Evolutionary conservation across 2,888 invertebrate species (phyloP).

Genomic region (Caenorhabditis auriculariae): DNA sequence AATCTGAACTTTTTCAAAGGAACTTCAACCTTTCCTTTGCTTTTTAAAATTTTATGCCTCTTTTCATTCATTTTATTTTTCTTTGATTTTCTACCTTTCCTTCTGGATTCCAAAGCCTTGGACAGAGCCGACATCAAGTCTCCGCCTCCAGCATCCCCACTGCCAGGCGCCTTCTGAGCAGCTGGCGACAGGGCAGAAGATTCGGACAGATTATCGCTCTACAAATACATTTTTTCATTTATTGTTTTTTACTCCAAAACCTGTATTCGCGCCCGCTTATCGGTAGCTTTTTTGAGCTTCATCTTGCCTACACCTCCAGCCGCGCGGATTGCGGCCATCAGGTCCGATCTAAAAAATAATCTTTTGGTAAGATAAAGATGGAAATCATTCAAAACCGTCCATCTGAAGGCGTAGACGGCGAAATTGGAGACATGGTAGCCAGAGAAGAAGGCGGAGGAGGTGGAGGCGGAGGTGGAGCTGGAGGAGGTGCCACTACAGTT

Average conservation of each 20-base stretch:
- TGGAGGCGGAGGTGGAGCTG: constrained; percentile 17
- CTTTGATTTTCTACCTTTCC: constrained; percentile 39
- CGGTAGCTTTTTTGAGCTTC: constrained; percentile 18
- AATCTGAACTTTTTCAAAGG: too few species aligned
- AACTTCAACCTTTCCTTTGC: too few species aligned
- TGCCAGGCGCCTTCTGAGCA: too few species aligned
- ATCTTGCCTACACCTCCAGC: constrained; percentile 44
- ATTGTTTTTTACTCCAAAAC: constrained; percentile 4
- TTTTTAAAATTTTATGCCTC: too few species aligned
- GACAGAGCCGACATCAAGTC: constrained; percentile 46
- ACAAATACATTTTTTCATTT: neutral
- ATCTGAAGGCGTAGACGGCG: neutral
- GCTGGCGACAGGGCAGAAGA: constrained; percentile 7
- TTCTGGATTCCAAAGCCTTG: constrained; percentile 39
- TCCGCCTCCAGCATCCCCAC: constrained; percentile 16
- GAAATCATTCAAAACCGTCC: too few species aligned
- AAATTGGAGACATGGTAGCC: constrained; percentile 4
- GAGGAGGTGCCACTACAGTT: constrained; percentile 9
- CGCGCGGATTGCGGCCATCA: constrained; percentile 43
- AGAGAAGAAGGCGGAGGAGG: constrained; percentile 10
- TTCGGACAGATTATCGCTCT: constrained; percentile 16
- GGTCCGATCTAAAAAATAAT: constrained; percentile 16
- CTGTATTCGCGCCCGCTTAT: neutral
- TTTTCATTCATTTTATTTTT: too few species aligned
- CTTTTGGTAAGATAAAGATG: too few species aligned